phyloP scores from a whole-genome alignment of 2,797 vertebrate species.

The Rhodeus uyekii region DNA sequence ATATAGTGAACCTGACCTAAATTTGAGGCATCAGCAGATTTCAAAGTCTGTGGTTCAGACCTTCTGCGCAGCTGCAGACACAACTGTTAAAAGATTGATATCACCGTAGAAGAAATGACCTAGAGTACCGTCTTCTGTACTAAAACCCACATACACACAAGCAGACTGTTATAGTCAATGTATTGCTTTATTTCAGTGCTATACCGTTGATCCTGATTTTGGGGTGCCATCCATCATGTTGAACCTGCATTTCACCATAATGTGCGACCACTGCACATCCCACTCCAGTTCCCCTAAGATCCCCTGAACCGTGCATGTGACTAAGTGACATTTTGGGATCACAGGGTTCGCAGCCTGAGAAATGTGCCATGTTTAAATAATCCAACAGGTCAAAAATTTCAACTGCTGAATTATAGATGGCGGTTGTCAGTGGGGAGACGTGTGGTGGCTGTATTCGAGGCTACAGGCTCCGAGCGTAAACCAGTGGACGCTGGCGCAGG shows the following conservation, averaged over 20 bases:
- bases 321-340: slow-evolving; percentile 51
- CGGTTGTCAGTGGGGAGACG: slow-evolving; percentile 25
- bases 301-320: slow-evolving; percentile 18
- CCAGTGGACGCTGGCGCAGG: background rate
- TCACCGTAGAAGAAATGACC: background rate
- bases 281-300: background rate
- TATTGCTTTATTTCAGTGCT: background rate
- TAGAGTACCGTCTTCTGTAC: slow-evolving; percentile 1
- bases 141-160: background rate
- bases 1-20: slow-evolving; percentile 8
- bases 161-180: background rate
- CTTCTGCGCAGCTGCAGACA: slow-evolving; percentile 10
- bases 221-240: background rate
- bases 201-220: slow-evolving; percentile 8
- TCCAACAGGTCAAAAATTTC: slow-evolving; percentile 52
- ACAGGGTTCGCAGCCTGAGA: slow-evolving; percentile 42
- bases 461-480: slow-evolving; percentile 8
- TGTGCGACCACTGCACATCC: background rate
- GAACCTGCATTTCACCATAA: background rate
- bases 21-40: slow-evolving; percentile 3
- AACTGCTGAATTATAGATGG: slow-evolving; percentile 53
- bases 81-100: slow-evolving; percentile 49
- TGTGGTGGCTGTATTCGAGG: slow-evolving; percentile 30
- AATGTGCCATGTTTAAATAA: slow-evolving; percentile 56
- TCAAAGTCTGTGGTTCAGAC: slow-evolving; percentile 6